These are phyloP conservation scores for Lasioglossum albipes DNA, from an alignment of 1,140 invertebrate genomes.

Conservation along the genomic window DNA sequence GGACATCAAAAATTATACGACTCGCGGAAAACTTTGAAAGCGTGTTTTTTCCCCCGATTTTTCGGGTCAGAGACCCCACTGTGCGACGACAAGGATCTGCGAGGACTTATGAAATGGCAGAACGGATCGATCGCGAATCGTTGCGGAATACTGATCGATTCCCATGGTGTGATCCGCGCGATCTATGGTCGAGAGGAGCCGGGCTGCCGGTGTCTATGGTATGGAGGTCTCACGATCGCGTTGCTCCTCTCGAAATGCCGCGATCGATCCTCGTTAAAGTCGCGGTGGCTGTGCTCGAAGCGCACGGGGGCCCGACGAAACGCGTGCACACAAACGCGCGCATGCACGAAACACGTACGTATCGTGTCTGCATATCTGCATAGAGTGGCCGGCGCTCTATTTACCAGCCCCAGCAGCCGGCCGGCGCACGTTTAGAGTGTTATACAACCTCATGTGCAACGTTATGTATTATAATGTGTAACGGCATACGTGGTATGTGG, in stretches of 20 bases:
- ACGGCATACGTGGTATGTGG: constrained; percentile 43
- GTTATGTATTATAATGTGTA: constrained; percentile 73
- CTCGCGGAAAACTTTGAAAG: no score
- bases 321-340: not conserved
- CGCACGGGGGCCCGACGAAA: not conserved
- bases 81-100: no score
- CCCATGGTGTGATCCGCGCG: not conserved
- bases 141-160: not conserved
- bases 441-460: constrained; percentile 70
- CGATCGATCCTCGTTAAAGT: constrained; percentile 40
- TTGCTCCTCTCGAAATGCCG: constrained; percentile 16
- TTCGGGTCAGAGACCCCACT: no score
- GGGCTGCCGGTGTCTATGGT: not conserved
- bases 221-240: not conserved
- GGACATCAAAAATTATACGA: no score
- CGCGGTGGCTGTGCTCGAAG: constrained; percentile 1
- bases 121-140: not conserved
- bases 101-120: no score
- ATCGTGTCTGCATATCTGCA: constrained; percentile 38
- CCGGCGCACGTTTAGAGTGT: constrained; percentile 66
- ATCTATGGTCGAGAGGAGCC: not conserved
- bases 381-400: constrained; percentile 55
- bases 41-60: no score
- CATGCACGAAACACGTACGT: no score
- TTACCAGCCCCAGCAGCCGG: constrained; percentile 50